A percentile compares a stretch with the other conserved stretches of the same genome.
Conservation (phyloP, 2,113 vertebrate genomes). For the Polypterus bichir region DNA sequence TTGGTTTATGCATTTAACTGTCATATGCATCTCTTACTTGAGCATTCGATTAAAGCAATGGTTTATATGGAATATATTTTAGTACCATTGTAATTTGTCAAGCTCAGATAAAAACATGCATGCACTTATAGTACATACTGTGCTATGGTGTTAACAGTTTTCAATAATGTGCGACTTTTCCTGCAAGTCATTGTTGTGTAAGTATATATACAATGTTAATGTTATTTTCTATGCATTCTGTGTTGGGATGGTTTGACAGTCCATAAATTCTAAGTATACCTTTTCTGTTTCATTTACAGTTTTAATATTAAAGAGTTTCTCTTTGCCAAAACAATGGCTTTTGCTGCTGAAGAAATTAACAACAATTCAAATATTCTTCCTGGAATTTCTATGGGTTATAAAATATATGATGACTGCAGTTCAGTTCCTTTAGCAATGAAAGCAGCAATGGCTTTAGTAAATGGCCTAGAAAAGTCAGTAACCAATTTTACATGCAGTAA, state of each 20-base stretch:
- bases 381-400: constrained; percentile 41
- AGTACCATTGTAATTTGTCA: no score
- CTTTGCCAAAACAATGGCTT: constrained; percentile 44
- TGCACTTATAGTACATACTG: no score
- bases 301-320: constrained; percentile 49
- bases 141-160: neutral
- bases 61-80: no score
- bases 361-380: constrained; percentile 44
- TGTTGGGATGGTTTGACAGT: neutral
- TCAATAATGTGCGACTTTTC: neutral
- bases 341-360: constrained; percentile 54
- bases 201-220: neutral
- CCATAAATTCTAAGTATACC: neutral
- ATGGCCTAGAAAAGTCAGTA: constrained; percentile 24
- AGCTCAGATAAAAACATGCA: no score
- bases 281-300: constrained; percentile 22
- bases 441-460: constrained; percentile 35
- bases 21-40: neutral
- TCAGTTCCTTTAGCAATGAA: constrained; percentile 33
- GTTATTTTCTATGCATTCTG: neutral
- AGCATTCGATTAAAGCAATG: neutral
- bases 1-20: neutral
- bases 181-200: neutral
- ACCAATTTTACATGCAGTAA: constrained; percentile 25
- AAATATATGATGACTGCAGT: constrained; percentile 45